Conservation (phyloP, 2,113 vertebrate genomes). For the Nesogale talazaci region DNA sequence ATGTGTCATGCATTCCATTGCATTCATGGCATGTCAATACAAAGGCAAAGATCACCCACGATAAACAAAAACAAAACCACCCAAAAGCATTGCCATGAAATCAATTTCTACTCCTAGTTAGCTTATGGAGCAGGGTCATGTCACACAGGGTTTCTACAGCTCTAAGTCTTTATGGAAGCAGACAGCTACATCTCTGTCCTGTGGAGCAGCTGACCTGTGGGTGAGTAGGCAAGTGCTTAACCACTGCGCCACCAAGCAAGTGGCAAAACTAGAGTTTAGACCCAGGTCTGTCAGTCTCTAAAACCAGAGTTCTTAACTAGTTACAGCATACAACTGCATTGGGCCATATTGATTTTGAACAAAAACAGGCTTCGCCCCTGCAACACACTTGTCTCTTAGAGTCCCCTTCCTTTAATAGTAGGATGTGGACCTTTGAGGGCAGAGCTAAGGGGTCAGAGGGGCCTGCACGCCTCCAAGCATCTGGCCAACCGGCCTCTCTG, state of each 20-base stretch:
- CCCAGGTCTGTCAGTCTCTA: not conserved
- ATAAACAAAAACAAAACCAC: not conserved
- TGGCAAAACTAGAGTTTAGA: not conserved
- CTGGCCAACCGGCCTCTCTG: not conserved
- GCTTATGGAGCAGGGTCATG: not conserved
- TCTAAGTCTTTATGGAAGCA: not conserved
- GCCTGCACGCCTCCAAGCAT: no score
- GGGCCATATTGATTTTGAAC: not conserved
- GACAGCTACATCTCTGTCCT: not conserved
- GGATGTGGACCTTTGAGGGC: not conserved
- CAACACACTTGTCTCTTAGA: not conserved
- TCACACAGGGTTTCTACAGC: not conserved
- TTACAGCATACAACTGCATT: accelerated
- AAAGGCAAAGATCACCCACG: not conserved
- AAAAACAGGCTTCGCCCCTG: not conserved
- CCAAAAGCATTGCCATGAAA: not conserved
- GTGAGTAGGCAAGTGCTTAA: not conserved
- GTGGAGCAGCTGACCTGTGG: not conserved
- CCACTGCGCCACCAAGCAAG: not conserved
- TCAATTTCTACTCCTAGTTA: not conserved
- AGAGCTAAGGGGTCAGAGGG: not conserved
- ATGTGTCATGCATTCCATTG: not conserved
- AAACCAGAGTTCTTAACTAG: not conserved
- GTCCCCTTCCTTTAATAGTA: not conserved
- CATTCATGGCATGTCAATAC: not conserved